Evolutionary conservation across 2,888 invertebrate genomes (phyloP), one percentile per base, ranked within the genome.

Genomic region (Pristionchus japonicus): DNA sequence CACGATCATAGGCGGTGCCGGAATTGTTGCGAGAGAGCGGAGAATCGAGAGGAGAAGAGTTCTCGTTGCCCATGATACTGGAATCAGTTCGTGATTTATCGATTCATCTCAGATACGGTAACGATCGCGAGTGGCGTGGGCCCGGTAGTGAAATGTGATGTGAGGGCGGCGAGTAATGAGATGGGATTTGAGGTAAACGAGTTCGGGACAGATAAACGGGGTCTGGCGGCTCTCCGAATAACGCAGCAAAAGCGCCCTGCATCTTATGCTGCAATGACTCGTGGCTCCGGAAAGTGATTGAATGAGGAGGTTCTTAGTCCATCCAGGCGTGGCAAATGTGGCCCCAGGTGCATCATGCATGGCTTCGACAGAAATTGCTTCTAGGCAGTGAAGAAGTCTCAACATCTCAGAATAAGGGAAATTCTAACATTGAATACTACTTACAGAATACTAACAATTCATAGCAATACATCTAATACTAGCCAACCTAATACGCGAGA

Each of bases 11-110:
- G 3, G 80, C 20, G 9, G 47, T 57, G 17, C 61, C 61, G 23
- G 83, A 84, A 37, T 84, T 84, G 57, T 84, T 37, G 34, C 83
- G 52, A 34, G 83, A 84, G 2, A 84, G 52, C 2, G 83, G 57
- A n/a, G 82, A 82, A 40, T 47, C 47, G 27, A 43, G 40, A 13
- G 43, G 61, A 34, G 83, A 40, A 0, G 83, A 84, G n/a, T 11
- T 13, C 57, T 52, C 83, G 57, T 84, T 84, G 83, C 83, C 83
- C 83, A 84, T 84, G n/a, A n/a, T n/a, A n/a, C 74, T 74, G 74
- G 27, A 64, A 27, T 64, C 23, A 15, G n/a, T 13, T 15, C n/a
- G 11, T 43, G 43, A 43, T 43, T 11, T 11, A 43, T 43, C n/a
- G 2, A 17, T 52, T 52, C 20, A 52, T 15, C n/a, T n/a, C 43